Evolutionary conservation across 2,797 vertebrate species (phyloP), one percentile per base, ranked within the genome.

Genomic region (Poeciliopsis presidionis): DNA sequence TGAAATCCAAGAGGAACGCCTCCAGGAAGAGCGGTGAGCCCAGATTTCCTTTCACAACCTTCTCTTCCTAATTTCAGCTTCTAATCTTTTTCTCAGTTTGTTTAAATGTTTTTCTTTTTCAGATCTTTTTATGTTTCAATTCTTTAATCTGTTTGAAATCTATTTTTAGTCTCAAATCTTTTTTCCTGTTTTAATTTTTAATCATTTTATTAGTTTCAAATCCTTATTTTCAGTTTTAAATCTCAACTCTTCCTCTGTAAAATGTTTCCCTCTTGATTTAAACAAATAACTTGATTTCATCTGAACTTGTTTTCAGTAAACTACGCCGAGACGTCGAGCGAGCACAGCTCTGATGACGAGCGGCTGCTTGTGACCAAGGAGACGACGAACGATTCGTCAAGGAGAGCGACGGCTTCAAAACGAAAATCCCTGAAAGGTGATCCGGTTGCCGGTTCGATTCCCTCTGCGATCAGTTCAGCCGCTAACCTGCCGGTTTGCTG

Each of bases 331-430:
- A 75, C 72, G 0, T 89, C 91, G 43, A 84, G 82, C 61, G 90
- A 91, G 2, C 73, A 61, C 43, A 82, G 81, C 82, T 92, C 92
- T 13, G 93, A 93, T 1, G 47, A 92, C 36, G 88, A 92, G 67
- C 73, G 74, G 2, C 81, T 81, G 59, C 47, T 53, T 2, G 5
- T 74, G 18, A 87, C 72, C 51, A 85, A 4, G 72, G 89, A 72
- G 61, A 77, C 8, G 45, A 73, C 83, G 3, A 90, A 65, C 20
- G 46, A 39, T 41, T 67, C 36, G 12, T 67, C 63, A 0, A 41
- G 22, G 63, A 41, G 63, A 14, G 86, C 78, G 69, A 84, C 74
- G 59, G 67, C 45, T 2, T 79, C 65, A 67, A 8, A 59, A 5
- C 86, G 74, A 70, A 82, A 76, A 73, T 25, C 63, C 2, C 33